Percentiles rank a stretch among this genome's conserved stretches.
These are phyloP conservation scores for Perodicticus potto DNA, from an alignment of 2,797 vertebrate species.

Conservation along the genomic window DNA sequence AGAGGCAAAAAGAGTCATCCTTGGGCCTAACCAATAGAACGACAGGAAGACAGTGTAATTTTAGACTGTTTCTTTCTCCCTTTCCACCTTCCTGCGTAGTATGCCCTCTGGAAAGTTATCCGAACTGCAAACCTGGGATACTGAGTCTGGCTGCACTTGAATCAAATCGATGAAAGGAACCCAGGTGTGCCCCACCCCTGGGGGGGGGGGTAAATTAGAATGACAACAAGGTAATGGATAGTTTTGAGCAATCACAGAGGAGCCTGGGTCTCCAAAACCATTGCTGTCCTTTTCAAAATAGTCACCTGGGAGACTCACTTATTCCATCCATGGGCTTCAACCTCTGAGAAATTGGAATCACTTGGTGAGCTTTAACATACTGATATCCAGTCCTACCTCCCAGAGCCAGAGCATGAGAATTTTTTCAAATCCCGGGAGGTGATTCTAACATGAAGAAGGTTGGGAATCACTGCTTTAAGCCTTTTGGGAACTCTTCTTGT, in stretches of 20 bases:
- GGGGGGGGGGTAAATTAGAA: not conserved
- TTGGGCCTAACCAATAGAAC: not conserved
- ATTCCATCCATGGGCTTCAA: too few species aligned
- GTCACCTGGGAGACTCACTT: not conserved
- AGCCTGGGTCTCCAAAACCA: not conserved
- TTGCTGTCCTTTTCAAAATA: not conserved
- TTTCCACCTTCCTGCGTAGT: not conserved
- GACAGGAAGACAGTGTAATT: not conserved
- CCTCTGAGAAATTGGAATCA: not conserved
- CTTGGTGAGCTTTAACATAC: not conserved
- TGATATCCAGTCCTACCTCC: too few species aligned
- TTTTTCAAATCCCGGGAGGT: not conserved
- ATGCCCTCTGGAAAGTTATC: not conserved
- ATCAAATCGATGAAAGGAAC: not conserved
- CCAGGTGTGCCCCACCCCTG: not conserved
- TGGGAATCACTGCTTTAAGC: not conserved
- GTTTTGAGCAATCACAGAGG: not conserved
- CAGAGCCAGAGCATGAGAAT: rapidly evolving
- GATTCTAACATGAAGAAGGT: not conserved
- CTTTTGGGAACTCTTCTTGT: not conserved
- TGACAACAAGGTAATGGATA: not conserved
- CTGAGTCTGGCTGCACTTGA: not conserved
- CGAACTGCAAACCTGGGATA: not conserved
- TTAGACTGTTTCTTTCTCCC: not conserved
- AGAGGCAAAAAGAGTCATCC: not conserved